A percentile compares a stretch with the other conserved stretches of the same genome.
phyloP scores from a whole-genome alignment of 2,888 invertebrate species.

The Eupithecia subfuscata region DNA sequence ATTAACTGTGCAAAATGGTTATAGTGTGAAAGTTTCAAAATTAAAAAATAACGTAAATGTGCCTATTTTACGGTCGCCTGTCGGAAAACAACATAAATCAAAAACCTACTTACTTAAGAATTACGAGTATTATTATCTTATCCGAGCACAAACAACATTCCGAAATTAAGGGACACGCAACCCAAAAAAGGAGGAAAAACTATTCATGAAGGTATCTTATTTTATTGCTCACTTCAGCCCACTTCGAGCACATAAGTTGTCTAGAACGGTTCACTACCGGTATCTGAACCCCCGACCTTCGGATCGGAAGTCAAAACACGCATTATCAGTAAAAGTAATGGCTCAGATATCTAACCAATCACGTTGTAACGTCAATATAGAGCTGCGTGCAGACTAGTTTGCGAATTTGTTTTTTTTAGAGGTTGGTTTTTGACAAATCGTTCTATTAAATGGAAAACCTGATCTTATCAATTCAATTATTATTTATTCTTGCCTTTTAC shows the following conservation, averaged over 20 bases:
- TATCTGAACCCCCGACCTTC: neutral
- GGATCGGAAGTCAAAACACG: conserved; percentile 40
- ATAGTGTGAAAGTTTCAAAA: too few relatives aligned
- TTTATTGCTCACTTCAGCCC: neutral
- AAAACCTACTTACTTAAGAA: too few relatives aligned
- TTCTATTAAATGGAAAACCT: too few relatives aligned
- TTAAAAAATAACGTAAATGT: too few relatives aligned
- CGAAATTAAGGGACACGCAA: neutral
- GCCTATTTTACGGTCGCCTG: too few relatives aligned
- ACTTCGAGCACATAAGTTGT: neutral
- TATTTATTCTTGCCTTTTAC: too few relatives aligned
- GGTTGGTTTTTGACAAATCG: neutral
- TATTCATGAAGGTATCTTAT: neutral
- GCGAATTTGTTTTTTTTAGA: neutral
- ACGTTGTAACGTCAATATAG: neutral
- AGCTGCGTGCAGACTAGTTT: neutral
- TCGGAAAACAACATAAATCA: too few relatives aligned
- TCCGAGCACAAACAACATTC: neutral
- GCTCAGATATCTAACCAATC: conserved; percentile 5
- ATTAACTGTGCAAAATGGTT: too few relatives aligned
- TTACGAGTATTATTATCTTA: neutral
- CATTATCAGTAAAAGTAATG: conserved; percentile 34
- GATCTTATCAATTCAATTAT: too few relatives aligned
- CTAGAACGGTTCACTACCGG: neutral
- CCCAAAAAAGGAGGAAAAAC: neutral